Base-by-base conservation (phyloP, 2,113 vertebrate genomes). In the Elaphurus davidianus region DNA sequence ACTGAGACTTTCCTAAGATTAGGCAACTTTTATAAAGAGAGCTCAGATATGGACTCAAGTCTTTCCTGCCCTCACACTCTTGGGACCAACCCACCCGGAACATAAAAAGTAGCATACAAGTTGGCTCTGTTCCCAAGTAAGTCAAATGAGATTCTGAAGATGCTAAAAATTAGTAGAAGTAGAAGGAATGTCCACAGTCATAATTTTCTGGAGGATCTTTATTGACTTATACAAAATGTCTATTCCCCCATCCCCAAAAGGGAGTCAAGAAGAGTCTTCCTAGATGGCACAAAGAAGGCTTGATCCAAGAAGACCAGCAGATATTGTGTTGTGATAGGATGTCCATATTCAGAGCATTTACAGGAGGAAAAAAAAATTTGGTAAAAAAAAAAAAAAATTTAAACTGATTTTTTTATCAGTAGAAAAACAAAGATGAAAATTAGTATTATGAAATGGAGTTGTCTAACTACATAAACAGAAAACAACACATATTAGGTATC, bases 361-460 rank as follows among this genome's bases (percentile, higher is more conserved):
- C 1, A 40, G 47, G 9, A 91, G 27, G 23, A 14, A 27, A 4
- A 40, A 67, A 64, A 78, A 82, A 59, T 1, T 5, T 3, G 54
- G 36, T 27, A 57, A 52, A 94, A 71, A 36, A 71, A 74, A 74
- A 71, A 43, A 62, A 30, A 45, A 7, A 57, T 82, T 54, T 78
- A 3, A 87, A 57, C 33, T 47, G 14, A 21, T 59, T 94, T 40
- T 90, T 81, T 67, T 57, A 95, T 81, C 76, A 85, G 23, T 14
- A 91, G 76, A 55, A 78, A 97, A 93, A 60, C 52, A 92, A 71
- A 88, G 21, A 79, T 11, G 50, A 82, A 81, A 97, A 74, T 19
- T 21, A 21, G 27, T 47, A 28, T 30, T 74, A 12, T 64, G 36
- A 94, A 90, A 92, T 59, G 21, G 13, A 91, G 19, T 40, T 1